phyloP scores from a whole-genome alignment of 2,113 vertebrate species.

The Apteryx owenii region DNA sequence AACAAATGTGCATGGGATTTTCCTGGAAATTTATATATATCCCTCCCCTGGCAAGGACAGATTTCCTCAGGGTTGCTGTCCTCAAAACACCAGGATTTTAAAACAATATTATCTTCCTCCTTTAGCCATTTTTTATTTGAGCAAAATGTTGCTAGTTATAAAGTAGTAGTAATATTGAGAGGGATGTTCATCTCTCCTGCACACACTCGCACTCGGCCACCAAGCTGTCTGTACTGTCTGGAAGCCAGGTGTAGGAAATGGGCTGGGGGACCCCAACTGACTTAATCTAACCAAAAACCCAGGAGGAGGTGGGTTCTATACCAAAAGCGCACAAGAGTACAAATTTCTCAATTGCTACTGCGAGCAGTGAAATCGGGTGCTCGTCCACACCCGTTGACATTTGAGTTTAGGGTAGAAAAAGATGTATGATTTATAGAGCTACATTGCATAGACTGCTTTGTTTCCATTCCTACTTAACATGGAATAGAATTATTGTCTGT shows the following conservation, averaged over 20 bases:
- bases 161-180: neutral
- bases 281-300: neutral
- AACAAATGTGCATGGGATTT: neutral
- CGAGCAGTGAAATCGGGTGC: neutral
- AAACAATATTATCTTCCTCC: neutral
- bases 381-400: neutral
- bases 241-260: neutral
- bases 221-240: rapidly evolving
- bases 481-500: neutral
- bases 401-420: neutral
- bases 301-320: neutral
- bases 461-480: neutral
- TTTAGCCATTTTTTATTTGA: neutral
- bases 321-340: neutral
- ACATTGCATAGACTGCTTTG: neutral
- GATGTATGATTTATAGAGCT: neutral
- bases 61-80: neutral
- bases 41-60: neutral
- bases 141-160: neutral
- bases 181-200: rapidly evolving
- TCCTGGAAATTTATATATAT: neutral
- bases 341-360: neutral
- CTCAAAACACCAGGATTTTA: neutral
- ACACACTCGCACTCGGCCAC: neutral
- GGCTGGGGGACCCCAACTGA: neutral